Base-by-base conservation (phyloP, 2,888 invertebrate genomes). In the Himalopsyche japonica region DNA sequence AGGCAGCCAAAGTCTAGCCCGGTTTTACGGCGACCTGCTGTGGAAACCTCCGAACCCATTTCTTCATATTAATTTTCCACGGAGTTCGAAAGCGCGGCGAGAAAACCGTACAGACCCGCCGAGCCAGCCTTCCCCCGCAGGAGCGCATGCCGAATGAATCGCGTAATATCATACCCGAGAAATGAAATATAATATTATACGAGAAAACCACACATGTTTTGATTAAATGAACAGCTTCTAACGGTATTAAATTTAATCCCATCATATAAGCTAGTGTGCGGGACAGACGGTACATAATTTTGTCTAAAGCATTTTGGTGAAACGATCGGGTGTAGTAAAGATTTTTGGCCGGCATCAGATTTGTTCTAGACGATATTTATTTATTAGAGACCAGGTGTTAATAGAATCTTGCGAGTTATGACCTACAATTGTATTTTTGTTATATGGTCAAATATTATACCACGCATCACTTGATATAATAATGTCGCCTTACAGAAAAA, bases 41-140 rank as follows among this genome's bases (percentile, higher is more conserved):
- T 30, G 20, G 24, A 76, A 77, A 82, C 37, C 76, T 43, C 30
- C 78, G 86, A 86, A 86, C 84, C 84, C 86, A 86, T 86, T 86
- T 86, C 86, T 86, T 86, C 84, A 84, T 86, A 86, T 84, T 86
- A 86, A 84, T 83, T 83, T 84, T 80, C 80, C 77, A 82, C 84
- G 43, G 76, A 78, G 80, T 32, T 18, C n/a, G 76, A 20, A 57
- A 48, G 77, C 77, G 30, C 43, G 64, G 80, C 76, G 57, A 76
- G 34, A 30, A 80, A 80, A 80, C 47, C 76, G 15, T 12, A 7
- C 80, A 49, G 30, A 24, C 76, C n/a, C 34, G 3, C 81, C 77
- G 24, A n/a, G 47, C 76, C n/a, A n/a, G n/a, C 30, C 48, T 24
- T 47, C 37, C 32, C 47, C 57, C 43, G 49, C 49, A 77, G 32